Evolutionary conservation across 2,888 invertebrate species (phyloP), one percentile per base, ranked within the genome.

Genomic region (Protula sp.): DNA sequence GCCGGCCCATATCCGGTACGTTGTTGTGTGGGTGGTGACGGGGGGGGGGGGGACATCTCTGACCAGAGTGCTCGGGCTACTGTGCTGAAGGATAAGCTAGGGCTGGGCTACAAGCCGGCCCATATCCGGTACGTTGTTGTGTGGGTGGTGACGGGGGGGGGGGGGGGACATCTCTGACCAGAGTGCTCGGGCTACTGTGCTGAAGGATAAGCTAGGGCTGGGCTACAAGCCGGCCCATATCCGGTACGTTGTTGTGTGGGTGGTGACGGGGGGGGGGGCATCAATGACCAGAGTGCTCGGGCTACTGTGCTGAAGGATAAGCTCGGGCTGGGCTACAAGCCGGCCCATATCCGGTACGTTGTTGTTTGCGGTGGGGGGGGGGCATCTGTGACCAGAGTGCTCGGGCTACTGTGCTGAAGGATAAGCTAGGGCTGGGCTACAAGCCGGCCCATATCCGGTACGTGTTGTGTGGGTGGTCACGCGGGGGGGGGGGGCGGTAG

Each of bases 361-460:
- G n/a, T n/a, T n/a, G n/a, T n/a, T n/a, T n/a, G n/a, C n/a, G n/a
- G n/a, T n/a, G n/a, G n/a, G n/a, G n/a, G n/a, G n/a, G n/a, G 79
- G 90, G 89, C 78, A 82, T 93, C 38, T 85, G 91, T 29, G 85
- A 92, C 28, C 92, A 93, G 80, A 90, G 91, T 72, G 88, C 91
- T 19, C 75, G 75, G 74, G 76, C 78, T 3, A 75, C 76, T 47
- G 72, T 89, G 24, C 87, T 91, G 69, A 89, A 89, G 77, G 90
- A 89, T 70, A 91, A 91, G 64, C 72, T 82, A 27, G 82, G 82
- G 9, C 71, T 81, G 55, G 74, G 76, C 2, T 72, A 74, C 45
- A 74, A 74, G 59, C 73, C 76, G 3, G 62, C 45, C 58, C n/a
- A n/a, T n/a, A n/a, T n/a, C n/a, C n/a, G n/a, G n/a, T n/a, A n/a